These are phyloP conservation scores for Cydia strobilella DNA, from an alignment of 1,140 invertebrate species.

Conservation along the genomic window DNA sequence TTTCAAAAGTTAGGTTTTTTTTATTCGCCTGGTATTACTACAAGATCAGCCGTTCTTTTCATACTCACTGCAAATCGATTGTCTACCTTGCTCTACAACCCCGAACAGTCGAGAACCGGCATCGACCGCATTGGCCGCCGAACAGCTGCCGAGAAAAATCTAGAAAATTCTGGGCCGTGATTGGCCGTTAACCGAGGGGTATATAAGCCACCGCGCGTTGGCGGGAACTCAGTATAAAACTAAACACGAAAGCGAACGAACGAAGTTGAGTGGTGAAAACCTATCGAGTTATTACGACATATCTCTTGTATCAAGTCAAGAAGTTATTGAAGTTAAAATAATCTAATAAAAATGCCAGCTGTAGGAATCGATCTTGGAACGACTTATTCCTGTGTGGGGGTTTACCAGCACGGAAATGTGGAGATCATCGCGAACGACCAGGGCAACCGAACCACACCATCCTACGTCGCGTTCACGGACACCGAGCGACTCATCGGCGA, in stretches of 20 bases:
- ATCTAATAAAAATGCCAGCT: neutral
- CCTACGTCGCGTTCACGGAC: conserved; percentile 10
- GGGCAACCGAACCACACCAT: conserved; percentile 7
- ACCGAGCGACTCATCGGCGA: conserved; percentile 11
- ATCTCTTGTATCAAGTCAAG: neutral
- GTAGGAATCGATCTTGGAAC: conserved; percentile 15
- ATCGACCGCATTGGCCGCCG: neutral
- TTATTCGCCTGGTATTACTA: neutral
- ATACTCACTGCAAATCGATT: neutral
- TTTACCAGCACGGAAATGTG: conserved; percentile 15
- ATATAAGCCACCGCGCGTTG: neutral
- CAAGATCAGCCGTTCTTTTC: neutral
- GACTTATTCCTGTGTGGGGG: conserved; percentile 1
- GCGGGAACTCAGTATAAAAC: conserved; percentile 1
- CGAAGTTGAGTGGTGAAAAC: conserved; percentile 7
- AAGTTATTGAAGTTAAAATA: neutral
- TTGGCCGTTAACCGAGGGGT: conserved; percentile 5
- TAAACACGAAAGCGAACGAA: conserved; percentile 13
- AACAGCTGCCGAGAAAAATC: neutral
- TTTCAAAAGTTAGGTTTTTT: neutral
- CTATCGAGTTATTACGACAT: conserved; percentile 4
- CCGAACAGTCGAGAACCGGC: neutral
- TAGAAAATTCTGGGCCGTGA: conserved; percentile 1
- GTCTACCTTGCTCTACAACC: neutral
- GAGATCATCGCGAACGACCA: conserved; percentile 15